A percentile compares a stretch with the other conserved stretches of the same genome.
phyloP scores from a whole-genome alignment of 2,888 invertebrate genomes.

The Bombylius discolor region DNA sequence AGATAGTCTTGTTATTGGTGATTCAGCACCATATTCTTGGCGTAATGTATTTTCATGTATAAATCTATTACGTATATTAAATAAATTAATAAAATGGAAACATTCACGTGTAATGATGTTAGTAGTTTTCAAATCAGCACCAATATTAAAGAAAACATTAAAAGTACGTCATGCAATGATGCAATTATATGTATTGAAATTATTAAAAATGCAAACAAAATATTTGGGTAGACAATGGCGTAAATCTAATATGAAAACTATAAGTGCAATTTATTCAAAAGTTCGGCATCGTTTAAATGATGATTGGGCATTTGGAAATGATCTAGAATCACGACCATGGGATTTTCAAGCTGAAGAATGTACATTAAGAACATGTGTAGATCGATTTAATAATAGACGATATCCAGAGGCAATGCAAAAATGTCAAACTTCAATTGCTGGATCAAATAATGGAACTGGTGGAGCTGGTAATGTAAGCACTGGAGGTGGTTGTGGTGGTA shows the following conservation, averaged over 20 bases:
- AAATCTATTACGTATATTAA: constrained; percentile 87
- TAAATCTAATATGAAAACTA: constrained; percentile 98
- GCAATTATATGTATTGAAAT: constrained; percentile 93
- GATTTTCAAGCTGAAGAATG: constrained; percentile 98
- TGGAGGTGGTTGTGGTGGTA: background rate
- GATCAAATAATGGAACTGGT: constrained; percentile 9
- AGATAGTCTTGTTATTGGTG: constrained; percentile 78
- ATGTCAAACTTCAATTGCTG: constrained; percentile 21
- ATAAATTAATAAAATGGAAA: constrained; percentile 99
- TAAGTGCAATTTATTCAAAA: constrained; percentile 97
- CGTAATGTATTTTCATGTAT: constrained; percentile 97
- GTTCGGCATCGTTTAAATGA: constrained; percentile 92
- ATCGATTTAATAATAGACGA: constrained; percentile 87
- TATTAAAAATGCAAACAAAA: constrained; percentile 98
- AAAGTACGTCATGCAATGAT: constrained; percentile 94
- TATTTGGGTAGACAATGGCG: constrained; percentile 98
- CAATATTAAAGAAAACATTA: constrained; percentile 89
- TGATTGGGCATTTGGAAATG: constrained; percentile 99
- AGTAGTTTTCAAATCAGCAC: constrained; percentile 98
- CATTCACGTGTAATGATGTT: constrained; percentile 99
- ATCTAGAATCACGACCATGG: constrained; percentile 95
- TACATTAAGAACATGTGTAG: constrained; percentile 82
- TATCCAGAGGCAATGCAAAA: constrained; percentile 49
- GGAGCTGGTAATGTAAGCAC: constrained; percentile 2
- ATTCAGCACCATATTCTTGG: constrained; percentile 84